Evolutionary conservation across 2,797 vertebrate genomes (phyloP).

Genomic region (Lacerta viridis): DNA sequence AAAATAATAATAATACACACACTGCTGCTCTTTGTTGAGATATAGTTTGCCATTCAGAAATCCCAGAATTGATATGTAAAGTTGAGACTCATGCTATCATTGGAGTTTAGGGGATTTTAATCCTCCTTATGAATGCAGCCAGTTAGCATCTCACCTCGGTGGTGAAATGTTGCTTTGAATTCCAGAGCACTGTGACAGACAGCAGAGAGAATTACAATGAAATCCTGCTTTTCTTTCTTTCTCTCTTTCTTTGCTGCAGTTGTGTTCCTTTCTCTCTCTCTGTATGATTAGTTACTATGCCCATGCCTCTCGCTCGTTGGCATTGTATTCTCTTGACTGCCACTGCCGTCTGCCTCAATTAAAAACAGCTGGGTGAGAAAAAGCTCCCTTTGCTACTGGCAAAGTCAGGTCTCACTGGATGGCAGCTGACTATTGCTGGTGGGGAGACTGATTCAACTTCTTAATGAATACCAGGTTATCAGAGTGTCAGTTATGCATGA

Average conservation of each 20-base stretch:
- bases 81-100: background rate
- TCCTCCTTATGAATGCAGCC: background rate
- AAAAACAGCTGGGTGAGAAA: constrained; percentile 36
- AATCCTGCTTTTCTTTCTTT: constrained; percentile 26
- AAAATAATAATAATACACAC: no score
- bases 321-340: constrained; percentile 38
- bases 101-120: background rate
- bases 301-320: background rate
- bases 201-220: constrained; percentile 14
- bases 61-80: background rate
- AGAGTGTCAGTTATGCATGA: background rate
- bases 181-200: background rate
- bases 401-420: background rate
- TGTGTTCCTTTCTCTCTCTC: fast-evolving
- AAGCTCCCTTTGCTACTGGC: background rate
- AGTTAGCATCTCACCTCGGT: background rate
- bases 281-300: constrained; percentile 42
- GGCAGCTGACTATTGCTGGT: constrained; percentile 22
- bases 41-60: background rate
- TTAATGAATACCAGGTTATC: constrained; percentile 23
- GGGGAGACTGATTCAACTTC: constrained; percentile 36
- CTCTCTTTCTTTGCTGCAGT: constrained; percentile 34
- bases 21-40: background rate
- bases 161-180: constrained; percentile 37
- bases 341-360: constrained; percentile 59